phyloP scores from a whole-genome alignment of 2,888 invertebrate genomes.

The Metacarcinus magister region DNA sequence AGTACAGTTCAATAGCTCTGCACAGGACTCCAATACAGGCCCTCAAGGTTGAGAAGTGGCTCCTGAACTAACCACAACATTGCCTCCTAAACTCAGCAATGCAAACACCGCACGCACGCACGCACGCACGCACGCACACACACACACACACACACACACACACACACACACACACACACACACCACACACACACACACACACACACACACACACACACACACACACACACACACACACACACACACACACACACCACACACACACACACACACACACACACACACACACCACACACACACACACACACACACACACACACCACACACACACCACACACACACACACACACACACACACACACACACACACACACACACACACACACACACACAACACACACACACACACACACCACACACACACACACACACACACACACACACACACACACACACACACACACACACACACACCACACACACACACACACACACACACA shows the following conservation, averaged over 20 bases:
- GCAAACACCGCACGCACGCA: not conserved
- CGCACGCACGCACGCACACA: no score
- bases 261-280: constrained; percentile 55
- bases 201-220: not conserved
- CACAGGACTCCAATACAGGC: not conserved
- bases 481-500: constrained; percentile 52
- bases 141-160: no score
- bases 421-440: constrained; percentile 65
- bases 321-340: no score
- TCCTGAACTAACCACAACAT: not conserved
- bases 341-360: not conserved
- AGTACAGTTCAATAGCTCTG: not conserved
- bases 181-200: no score
- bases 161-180: no score
- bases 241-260: constrained; percentile 65
- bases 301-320: constrained; percentile 60
- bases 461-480: constrained; percentile 73
- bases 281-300: constrained; percentile 72
- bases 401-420: constrained; percentile 30
- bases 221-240: not conserved
- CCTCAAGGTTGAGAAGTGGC: not conserved
- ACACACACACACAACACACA: no score
- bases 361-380: no score
- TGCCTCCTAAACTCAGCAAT: not conserved
- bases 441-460: constrained; percentile 60